Base-by-base conservation (phyloP, 2,888 invertebrate species). In the Hemistola chrysoprasaria region DNA sequence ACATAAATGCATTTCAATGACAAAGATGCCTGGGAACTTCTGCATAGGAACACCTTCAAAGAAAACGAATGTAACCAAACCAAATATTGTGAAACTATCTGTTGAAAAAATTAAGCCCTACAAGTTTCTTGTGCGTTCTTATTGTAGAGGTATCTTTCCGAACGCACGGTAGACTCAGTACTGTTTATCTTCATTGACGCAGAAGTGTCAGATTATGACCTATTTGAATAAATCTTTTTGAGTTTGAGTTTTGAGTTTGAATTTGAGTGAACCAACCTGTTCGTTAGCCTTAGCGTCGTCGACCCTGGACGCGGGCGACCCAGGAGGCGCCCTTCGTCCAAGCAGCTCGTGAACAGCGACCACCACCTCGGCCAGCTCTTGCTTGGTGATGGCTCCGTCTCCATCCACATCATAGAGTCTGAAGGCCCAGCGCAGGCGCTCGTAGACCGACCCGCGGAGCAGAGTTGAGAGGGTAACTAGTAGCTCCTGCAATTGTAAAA, bases 371-470 rank as follows among this genome's bases (percentile, higher is more conserved):
- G 94, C 93, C 61, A 98, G 91, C 84, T 98, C 98, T 95, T 57
- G 94, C 90, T 96, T 92, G 34, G 97, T 97, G 71, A 98, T 98
- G 69, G 97, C 96, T 0, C 98, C 98, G 75, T 98, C 98, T 0
- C 97, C 97, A 71, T 98, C 98, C 50, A 98, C 93, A 82, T 98
- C 98, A 82, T 98, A 99, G 40, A 99, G 88, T 60, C 96, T 95
- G 90, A 99, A 99, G 8, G 98, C 97, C 98, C 98, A 98, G 68
- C 97, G 93, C 28, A 98, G 91, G 49, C 98, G 94, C 81, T 98
- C 98, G 79, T 97, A 97, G 10, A 97, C 94, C 0, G 96, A 97
- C 3, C 98, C 98, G 5, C 98, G 92, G 33, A 98, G 92, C 32
- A 98, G 87, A 0, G 98, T 97, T 4, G 98, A 98, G 22, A 98